phyloP scores from a whole-genome alignment of 2,797 vertebrate species.

The Crenichthys baileyi region DNA sequence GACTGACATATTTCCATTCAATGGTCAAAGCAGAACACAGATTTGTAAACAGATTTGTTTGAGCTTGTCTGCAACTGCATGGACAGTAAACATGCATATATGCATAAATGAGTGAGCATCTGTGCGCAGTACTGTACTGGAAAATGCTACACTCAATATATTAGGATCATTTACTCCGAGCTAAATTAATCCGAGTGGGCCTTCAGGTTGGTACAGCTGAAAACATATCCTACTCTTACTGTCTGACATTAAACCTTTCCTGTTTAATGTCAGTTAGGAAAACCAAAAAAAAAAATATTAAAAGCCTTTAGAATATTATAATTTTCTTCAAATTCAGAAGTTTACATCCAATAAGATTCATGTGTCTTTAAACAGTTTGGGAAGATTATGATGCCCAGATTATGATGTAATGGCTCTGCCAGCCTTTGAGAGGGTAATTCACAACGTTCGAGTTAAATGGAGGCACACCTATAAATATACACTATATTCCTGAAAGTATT shows the following conservation, averaged over 20 bases:
- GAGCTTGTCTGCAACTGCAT: slow-evolving; percentile 16
- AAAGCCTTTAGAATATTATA: neutral
- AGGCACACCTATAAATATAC: neutral
- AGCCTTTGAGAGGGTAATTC: too few species aligned
- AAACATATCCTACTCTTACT: neutral
- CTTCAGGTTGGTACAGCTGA: neutral
- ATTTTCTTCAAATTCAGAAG: neutral
- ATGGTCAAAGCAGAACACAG: slow-evolving; percentile 52
- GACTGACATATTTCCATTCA: slow-evolving; percentile 61
- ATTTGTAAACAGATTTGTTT: slow-evolving; percentile 53
- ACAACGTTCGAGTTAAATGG: neutral
- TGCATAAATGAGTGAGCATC: neutral
- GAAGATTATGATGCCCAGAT: too few species aligned
- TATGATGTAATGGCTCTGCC: too few species aligned
- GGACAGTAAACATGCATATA: neutral
- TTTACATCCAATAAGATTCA: too few species aligned
- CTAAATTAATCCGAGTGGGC: neutral
- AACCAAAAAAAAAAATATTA: neutral
- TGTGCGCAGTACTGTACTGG: neutral
- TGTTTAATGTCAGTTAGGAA: neutral
- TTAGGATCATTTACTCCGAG: slow-evolving; percentile 2
- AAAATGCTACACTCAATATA: neutral
- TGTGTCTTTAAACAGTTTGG: too few species aligned
- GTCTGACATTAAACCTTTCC: neutral
- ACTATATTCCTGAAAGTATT: too few species aligned